phyloP scores from a whole-genome alignment of 2,113 vertebrate genomes.

The Hemicordylus capensis region DNA sequence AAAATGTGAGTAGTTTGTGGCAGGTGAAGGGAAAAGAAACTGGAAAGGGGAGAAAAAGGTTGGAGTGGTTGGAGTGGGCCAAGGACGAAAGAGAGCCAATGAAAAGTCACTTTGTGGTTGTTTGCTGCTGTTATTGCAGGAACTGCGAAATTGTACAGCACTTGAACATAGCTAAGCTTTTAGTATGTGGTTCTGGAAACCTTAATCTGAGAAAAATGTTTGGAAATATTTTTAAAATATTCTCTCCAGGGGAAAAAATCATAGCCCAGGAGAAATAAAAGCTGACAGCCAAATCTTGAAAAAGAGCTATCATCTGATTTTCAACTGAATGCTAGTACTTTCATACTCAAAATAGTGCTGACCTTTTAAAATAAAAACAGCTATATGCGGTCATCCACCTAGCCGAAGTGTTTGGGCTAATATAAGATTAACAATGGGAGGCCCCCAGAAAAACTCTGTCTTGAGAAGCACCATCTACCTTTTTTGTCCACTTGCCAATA shows the following conservation, averaged over 20 bases:
- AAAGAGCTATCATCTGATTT: not conserved
- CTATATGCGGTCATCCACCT: not conserved
- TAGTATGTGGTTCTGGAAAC: not conserved
- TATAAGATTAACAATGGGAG: not conserved
- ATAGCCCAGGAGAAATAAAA: not conserved
- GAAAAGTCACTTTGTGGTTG: not conserved
- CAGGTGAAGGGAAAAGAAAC: conserved; percentile 20
- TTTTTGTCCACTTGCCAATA: too few species aligned
- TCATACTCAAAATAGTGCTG: not conserved
- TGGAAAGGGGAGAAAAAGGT: fast-evolving
- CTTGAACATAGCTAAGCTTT: fast-evolving
- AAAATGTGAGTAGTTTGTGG: conserved; percentile 24
- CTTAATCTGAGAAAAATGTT: conserved; percentile 13
- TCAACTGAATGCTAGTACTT: not conserved
- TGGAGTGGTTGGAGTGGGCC: not conserved
- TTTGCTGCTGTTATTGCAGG: conserved; percentile 1
- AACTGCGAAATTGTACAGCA: not conserved
- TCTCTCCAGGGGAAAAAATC: not conserved
- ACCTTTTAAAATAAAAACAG: too few species aligned
- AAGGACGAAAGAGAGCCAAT: conserved; percentile 13
- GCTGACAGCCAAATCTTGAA: not conserved
- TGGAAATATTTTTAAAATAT: not conserved
- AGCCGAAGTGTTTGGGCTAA: not conserved
- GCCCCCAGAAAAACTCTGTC: too few species aligned
- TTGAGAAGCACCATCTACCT: too few species aligned